Evolutionary conservation across 2,888 invertebrate genomes (phyloP).

Genomic region (Caenorhabditis zanzibari): DNA sequence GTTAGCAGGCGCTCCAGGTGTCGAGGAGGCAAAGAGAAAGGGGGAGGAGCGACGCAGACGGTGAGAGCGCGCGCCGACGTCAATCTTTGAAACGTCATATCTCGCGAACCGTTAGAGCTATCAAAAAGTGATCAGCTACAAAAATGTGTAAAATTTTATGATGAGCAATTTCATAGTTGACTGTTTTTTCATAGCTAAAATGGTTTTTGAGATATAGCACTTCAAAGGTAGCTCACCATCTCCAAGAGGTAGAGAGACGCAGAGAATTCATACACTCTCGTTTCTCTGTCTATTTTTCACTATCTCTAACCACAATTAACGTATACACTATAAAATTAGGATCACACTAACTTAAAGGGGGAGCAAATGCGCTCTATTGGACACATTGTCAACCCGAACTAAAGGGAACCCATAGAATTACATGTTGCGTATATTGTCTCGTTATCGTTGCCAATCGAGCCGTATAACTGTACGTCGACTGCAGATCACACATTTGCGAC

Average conservation of each 20-base stretch:
- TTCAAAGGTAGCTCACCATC: neutral
- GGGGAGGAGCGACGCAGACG: no score
- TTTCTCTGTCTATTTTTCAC: no score
- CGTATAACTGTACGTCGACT: constrained; percentile 75
- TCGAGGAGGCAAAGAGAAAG: no score
- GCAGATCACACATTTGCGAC: constrained; percentile 70
- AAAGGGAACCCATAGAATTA: constrained; percentile 28
- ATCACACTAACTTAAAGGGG: no score
- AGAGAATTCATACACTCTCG: no score
- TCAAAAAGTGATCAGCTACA: neutral
- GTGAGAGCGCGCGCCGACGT: no score
- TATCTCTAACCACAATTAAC: no score
- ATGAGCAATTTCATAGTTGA: no score
- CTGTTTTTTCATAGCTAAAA: neutral
- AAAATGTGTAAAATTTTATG: neutral
- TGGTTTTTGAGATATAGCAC: neutral
- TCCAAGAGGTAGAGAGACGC: no score
- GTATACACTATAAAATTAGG: no score
- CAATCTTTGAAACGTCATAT: neutral
- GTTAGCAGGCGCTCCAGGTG: no score
- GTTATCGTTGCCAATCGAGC: constrained; percentile 78
- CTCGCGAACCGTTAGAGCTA: neutral
- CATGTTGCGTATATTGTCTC: constrained; percentile 77
- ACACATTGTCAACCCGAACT: neutral
- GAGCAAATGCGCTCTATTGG: no score